Percentiles rank a stretch among this genome's conserved stretches.
These are phyloP conservation scores for Elaphurus davidianus DNA, from an alignment of 2,113 vertebrate genomes.

Conservation along the genomic window DNA sequence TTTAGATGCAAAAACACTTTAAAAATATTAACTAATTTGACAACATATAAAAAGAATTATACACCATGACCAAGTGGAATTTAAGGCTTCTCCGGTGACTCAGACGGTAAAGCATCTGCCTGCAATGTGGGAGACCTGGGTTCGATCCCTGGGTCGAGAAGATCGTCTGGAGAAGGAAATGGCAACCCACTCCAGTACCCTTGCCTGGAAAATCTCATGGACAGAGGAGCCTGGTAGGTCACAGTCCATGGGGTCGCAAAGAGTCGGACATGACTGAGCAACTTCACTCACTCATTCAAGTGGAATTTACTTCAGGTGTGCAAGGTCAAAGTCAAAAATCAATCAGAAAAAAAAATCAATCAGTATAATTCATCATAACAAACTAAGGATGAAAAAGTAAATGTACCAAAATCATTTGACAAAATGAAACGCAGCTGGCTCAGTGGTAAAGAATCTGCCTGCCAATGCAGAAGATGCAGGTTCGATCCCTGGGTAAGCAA, in stretches of 20 bases:
- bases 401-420: background rate
- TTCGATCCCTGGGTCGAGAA: too few relatives aligned
- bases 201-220: too few relatives aligned
- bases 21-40: background rate
- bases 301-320: background rate
- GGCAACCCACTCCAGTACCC: too few relatives aligned
- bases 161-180: too few relatives aligned
- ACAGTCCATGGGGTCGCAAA: too few relatives aligned
- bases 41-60: background rate
- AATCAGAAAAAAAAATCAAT: background rate
- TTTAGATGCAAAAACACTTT: background rate
- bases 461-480: background rate
- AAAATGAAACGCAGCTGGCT: background rate
- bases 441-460: background rate
- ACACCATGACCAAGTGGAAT: background rate
- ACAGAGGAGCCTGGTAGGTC: too few relatives aligned
- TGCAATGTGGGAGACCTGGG: too few relatives aligned
- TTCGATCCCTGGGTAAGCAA: background rate
- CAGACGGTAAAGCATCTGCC: too few relatives aligned
- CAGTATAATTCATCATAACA: background rate
- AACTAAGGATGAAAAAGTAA: background rate
- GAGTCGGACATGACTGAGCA: too few relatives aligned
- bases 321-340: background rate
- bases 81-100: background rate
- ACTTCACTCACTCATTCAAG: background rate